Conservation (phyloP, 2,888 invertebrate genomes). For the Ormia ochracea region DNA sequence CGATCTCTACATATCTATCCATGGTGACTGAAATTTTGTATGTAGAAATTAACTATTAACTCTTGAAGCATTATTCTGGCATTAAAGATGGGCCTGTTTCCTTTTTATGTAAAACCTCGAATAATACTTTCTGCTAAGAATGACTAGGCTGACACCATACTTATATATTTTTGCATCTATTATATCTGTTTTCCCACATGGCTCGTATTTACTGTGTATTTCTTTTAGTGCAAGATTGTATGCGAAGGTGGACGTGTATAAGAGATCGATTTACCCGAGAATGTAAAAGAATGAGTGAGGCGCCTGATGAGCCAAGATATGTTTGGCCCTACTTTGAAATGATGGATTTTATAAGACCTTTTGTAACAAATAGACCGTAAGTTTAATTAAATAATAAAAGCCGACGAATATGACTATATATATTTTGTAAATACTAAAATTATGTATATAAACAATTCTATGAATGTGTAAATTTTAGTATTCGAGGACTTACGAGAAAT, state of each 20-base stretch:
- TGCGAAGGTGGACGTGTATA: conserved; percentile 16
- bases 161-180: no score
- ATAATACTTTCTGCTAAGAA: no score
- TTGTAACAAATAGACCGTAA: conserved; percentile 15
- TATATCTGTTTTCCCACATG: no score
- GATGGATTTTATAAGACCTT: conserved; percentile 37
- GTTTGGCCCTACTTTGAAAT: conserved; percentile 21
- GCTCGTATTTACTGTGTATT: neutral
- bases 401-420: neutral
- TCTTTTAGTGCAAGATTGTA: conserved; percentile 10
- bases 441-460: neutral
- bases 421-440: neutral
- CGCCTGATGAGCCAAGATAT: neutral
- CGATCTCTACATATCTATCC: no score
- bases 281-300: neutral
- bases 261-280: conserved; percentile 28
- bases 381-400: neutral
- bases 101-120: no score
- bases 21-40: no score
- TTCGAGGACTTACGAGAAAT: neutral
- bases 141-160: no score
- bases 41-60: no score
- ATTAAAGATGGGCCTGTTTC: no score
- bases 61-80: no score
- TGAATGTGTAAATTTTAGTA: neutral